Conservation (phyloP, 1,140 invertebrate species). For the Zaprionus capensis region DNA sequence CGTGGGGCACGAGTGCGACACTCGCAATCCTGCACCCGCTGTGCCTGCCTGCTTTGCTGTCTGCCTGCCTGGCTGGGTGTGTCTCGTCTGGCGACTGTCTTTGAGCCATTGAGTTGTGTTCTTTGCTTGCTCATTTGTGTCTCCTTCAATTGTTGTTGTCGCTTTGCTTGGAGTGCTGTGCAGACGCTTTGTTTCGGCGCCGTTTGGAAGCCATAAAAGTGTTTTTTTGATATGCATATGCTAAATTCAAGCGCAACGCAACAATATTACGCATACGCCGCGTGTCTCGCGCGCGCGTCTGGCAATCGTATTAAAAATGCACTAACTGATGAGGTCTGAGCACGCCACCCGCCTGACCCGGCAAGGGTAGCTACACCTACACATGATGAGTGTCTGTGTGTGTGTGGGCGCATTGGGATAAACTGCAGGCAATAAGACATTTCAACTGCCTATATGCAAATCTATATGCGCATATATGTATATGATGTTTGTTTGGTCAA, state of each 20-base stretch:
- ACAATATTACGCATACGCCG: slow-evolving; percentile 51
- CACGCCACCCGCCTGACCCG: slow-evolving; percentile 10
- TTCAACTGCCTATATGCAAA: slow-evolving; percentile 34
- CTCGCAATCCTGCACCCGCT: slow-evolving; percentile 25
- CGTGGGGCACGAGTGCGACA: slow-evolving; percentile 24
- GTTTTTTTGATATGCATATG: slow-evolving; percentile 24
- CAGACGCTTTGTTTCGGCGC: slow-evolving; percentile 65
- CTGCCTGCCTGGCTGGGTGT: slow-evolving; percentile 17
- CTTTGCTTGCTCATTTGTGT: slow-evolving; percentile 80
- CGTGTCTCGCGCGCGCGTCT: slow-evolving; percentile 13
- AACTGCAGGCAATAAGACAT: slow-evolving; percentile 56
- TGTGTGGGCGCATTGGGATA: slow-evolving; percentile 56
- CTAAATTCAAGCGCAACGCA: slow-evolving; percentile 20
- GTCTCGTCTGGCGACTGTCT: slow-evolving; percentile 36
- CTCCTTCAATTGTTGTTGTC: slow-evolving; percentile 71
- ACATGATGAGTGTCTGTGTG: neutral
- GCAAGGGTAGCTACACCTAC: neutral
- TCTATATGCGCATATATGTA: slow-evolving; percentile 5
- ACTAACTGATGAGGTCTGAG: slow-evolving; percentile 23
- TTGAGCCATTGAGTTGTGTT: slow-evolving; percentile 62
- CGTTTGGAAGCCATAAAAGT: slow-evolving; percentile 54
- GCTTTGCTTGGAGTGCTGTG: slow-evolving; percentile 42
- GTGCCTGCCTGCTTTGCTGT: slow-evolving; percentile 7
- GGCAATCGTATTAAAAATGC: slow-evolving; percentile 14
- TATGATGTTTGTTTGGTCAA: slow-evolving; percentile 74